Conservation (phyloP, 1,140 invertebrate genomes). For the Drosophila nigrodunni region DNA sequence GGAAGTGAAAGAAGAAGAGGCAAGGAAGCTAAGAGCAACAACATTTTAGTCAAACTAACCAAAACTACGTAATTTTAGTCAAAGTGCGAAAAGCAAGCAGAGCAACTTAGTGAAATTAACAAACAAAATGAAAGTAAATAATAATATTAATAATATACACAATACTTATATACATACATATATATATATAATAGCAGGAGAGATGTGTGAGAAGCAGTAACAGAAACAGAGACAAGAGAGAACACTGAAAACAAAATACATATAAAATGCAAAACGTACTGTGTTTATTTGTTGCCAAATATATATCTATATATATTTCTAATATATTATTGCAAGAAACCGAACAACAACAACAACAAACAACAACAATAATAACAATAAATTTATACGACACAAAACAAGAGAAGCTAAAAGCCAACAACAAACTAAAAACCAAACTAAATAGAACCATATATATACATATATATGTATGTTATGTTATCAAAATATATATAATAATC, state of each 20-base stretch:
- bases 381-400: conserved; percentile 30
- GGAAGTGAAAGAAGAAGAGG: conserved; percentile 35
- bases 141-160: conserved; percentile 18
- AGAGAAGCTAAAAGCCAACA: conserved; percentile 55
- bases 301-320: conserved; percentile 82
- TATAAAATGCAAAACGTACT: conserved; percentile 75
- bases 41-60: conserved; percentile 84
- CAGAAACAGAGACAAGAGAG: conserved; percentile 31
- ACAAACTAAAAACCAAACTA: conserved; percentile 39
- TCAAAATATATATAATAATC: conserved; percentile 24
- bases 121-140: conserved; percentile 28
- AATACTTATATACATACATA: conserved; percentile 45
- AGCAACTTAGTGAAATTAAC: conserved; percentile 77
- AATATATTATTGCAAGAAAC: conserved; percentile 62
- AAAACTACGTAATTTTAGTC: conserved; percentile 83
- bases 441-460: conserved; percentile 9
- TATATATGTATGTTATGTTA: conserved; percentile 50
- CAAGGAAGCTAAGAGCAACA: conserved; percentile 82
- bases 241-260: conserved; percentile 57
- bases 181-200: background rate
- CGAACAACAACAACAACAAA: conserved; percentile 21
- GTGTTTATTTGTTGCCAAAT: conserved; percentile 83
- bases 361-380: conserved; percentile 33
- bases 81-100: conserved; percentile 57
- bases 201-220: conserved; percentile 11